phyloP scores from a whole-genome alignment of 2,888 invertebrate genomes.

The Hyposoter didymator region DNA sequence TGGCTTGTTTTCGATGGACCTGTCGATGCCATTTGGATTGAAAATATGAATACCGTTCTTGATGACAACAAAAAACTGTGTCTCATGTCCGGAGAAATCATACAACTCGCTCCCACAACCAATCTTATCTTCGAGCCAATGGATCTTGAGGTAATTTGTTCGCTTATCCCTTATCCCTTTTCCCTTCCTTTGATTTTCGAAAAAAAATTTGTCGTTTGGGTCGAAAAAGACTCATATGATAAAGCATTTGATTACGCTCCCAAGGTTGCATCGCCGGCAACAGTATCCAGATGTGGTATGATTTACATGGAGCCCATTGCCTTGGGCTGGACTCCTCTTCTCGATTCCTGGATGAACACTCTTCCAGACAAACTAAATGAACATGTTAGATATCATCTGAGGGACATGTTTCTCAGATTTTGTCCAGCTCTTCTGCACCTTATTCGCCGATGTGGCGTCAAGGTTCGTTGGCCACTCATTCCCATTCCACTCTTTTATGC shows the following conservation, averaged over 20 bases:
- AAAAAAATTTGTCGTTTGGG: no score
- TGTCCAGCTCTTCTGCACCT: constrained; percentile 92
- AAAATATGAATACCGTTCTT: constrained; percentile 97
- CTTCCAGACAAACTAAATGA: constrained; percentile 90
- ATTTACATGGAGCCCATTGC: constrained; percentile 96
- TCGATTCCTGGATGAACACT: constrained; percentile 94
- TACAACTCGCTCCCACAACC: constrained; percentile 94
- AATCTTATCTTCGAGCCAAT: constrained; percentile 97
- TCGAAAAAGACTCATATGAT: not conserved
- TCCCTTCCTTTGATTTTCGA: no score
- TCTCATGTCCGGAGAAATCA: constrained; percentile 98
- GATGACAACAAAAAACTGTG: constrained; percentile 98
- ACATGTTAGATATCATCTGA: constrained; percentile 89
- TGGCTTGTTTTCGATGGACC: constrained; percentile 99
- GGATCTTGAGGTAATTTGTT: constrained; percentile 90
- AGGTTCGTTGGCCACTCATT: constrained; percentile 80
- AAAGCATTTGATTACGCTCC: not conserved
- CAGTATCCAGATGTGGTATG: constrained; percentile 98
- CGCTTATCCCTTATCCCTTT: no score
- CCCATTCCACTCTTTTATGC: not conserved
- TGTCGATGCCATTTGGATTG: constrained; percentile 98
- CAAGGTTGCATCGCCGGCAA: constrained; percentile 94
- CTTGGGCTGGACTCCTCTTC: constrained; percentile 95
- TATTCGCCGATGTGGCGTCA: constrained; percentile 89
- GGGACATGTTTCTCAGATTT: constrained; percentile 91